A percentile compares a stretch with the other conserved stretches of the same genome.
Conservation (phyloP, 2,113 vertebrate species). For the Mobula birostris region DNA sequence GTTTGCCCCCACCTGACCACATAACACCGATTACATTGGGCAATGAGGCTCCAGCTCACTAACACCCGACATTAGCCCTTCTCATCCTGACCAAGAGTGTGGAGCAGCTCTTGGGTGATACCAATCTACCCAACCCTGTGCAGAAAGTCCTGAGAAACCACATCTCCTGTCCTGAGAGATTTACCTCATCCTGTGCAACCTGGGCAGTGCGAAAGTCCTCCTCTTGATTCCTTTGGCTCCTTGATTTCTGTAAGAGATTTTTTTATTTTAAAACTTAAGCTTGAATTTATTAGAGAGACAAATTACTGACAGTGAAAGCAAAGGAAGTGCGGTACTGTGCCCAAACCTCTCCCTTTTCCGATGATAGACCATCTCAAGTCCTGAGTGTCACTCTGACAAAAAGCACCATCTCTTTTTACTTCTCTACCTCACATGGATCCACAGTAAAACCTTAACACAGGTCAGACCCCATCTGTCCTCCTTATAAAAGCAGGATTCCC, state of each 20-base stretch:
- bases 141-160: no score
- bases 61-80: not conserved
- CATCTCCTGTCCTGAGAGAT: no score
- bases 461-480: no score
- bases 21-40: not conserved
- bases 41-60: not conserved
- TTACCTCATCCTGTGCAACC: slow-evolving; percentile 64
- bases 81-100: not conserved
- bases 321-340: no score
- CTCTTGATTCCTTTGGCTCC: slow-evolving; percentile 37
- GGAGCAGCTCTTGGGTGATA: no score
- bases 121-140: no score
- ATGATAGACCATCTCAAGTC: no score
- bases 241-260: slow-evolving; percentile 6
- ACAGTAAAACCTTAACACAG: no score
- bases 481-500: no score
- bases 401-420: not conserved
- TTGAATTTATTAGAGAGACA: not conserved
- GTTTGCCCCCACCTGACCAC: not conserved
- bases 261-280: not conserved
- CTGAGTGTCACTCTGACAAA: not conserved
- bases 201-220: slow-evolving; percentile 58
- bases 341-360: no score
- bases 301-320: no score
- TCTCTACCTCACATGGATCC: not conserved